Evolutionary conservation across 2,797 vertebrate genomes (phyloP).

Genomic region (Fistularia tabacaria): DNA sequence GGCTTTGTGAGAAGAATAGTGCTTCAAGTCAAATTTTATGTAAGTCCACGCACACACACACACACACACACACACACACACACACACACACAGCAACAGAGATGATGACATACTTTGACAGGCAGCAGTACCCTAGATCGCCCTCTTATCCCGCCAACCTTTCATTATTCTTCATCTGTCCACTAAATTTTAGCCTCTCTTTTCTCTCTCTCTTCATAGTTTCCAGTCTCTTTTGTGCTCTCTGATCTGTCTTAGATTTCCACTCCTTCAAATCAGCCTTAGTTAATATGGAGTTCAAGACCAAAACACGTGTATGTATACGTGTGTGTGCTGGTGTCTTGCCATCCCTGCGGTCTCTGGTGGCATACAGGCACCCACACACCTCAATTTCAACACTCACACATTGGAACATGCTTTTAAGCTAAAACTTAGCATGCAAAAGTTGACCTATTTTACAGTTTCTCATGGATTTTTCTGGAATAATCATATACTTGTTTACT

Average conservation of each 20-base stretch:
- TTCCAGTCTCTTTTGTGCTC: not conserved
- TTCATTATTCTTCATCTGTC: not conserved
- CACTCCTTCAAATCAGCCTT: too few species aligned
- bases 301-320: too few species aligned
- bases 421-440: too few species aligned
- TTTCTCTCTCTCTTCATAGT: conserved; percentile 3
- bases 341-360: too few species aligned
- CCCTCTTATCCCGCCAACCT: conserved; percentile 42
- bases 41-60: not conserved
- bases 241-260: not conserved
- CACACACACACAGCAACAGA: conserved; percentile 25
- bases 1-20: conserved; percentile 2
- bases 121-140: conserved; percentile 41
- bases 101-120: conserved; percentile 63
- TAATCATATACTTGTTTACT: too few species aligned
- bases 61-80: conserved; percentile 26
- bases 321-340: too few species aligned
- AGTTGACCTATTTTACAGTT: too few species aligned
- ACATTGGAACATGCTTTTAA: too few species aligned
- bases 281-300: too few species aligned
- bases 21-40: conserved; percentile 45
- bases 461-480: too few species aligned
- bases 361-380: too few species aligned
- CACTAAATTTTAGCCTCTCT: not conserved
- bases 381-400: too few species aligned